Evolutionary conservation across 2,113 vertebrate genomes (phyloP), one percentile per base, ranked within the genome.

Genomic region (Oncorhynchus clarkii): DNA sequence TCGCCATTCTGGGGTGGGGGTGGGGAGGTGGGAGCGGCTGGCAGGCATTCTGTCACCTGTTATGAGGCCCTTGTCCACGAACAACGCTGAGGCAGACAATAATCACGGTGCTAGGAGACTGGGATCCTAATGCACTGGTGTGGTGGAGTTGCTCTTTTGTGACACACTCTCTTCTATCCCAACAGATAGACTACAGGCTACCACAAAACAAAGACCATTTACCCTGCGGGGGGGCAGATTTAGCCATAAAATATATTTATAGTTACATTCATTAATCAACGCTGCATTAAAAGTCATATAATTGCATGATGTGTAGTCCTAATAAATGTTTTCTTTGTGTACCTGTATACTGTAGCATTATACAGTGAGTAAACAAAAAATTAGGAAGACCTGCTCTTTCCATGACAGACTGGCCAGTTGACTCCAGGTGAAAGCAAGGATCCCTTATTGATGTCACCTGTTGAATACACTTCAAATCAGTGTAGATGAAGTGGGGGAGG

Each of bases 41-140:
- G 87, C 78, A 89, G 89, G 88, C 90, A 81, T 90, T 89, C 86
- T 80, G 84, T 88, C 89, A 89, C 89, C 90, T 91, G 91, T 91
- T 92, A 92, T 91, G 90, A 91, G 90, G 86, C 90, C 84, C 88
- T 91, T 85, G 88, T 89, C 91, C 89, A 34, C 72, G 83, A 88
- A 86, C 90, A 89, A 90, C 89, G 88, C 89, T 82, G 82, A 78
- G 87, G 88, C 88, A 84, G 91, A 83, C 86, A 88, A 89, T 93
- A 93, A 93, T 93, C 90, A 89, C 72, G 80, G 80, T 80, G 86
- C 82, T 78, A 85, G 77, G 88, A 89, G 88, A 90, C 72, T 70
- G 90, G 88, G 87, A 72, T 69, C 72, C 76, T 48, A 81, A 78
- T 80, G 39, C 64, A 69, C 29, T 59, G 60, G 29, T 81, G 85